Evolutionary conservation across 2,888 invertebrate species (phyloP), one percentile per base, ranked within the genome.

Genomic region (Metellina segmentata): DNA sequence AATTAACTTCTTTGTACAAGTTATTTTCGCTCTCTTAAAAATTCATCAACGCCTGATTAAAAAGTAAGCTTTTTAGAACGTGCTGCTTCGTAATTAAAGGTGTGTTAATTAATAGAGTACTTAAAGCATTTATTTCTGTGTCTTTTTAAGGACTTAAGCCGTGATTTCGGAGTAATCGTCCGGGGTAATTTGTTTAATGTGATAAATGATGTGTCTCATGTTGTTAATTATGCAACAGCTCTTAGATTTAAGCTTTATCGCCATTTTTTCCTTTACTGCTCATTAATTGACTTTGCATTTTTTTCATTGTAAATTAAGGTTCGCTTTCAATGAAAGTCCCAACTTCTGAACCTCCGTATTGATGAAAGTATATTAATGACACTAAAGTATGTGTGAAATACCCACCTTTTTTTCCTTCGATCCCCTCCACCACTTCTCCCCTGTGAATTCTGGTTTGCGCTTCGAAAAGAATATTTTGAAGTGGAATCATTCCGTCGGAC

Each of bases 21-120:
- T 88, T 91, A 91, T 91, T 87, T 82, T 86, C 83, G 81, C 90
- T 82, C 87, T 92, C 85, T 92, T 88, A 92, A 92, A 91, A 92
- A 92, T 92, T 89, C 92, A 92, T 92, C 92, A 92, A 85, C 89
- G 85, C 88, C 89, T 89, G 92, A 92, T 92, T 92, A 92, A 92
- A 89, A 92, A 81, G 78, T 72, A 70, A 83, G 83, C 75, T 79
- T 72, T 87, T 61, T 52, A 71, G 61, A 69, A 61, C 19, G 61
- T 70, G 86, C 69, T 70, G 81, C 77, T 19, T 52, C 85, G 85
- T 92, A 92, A 92, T 92, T 92, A 92, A 92, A 92, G 92, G 92
- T 92, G 89, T 92, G 92, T 92, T 92, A 92, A 92, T 92, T 92
- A 92, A 92, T 92, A 89, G 92, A 88, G 92, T 89, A 92, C 92